Percentiles rank a stretch among this genome's conserved stretches.
These are phyloP conservation scores for Drosophila ustulata DNA, from an alignment of 2,888 invertebrate species.

Conservation along the genomic window DNA sequence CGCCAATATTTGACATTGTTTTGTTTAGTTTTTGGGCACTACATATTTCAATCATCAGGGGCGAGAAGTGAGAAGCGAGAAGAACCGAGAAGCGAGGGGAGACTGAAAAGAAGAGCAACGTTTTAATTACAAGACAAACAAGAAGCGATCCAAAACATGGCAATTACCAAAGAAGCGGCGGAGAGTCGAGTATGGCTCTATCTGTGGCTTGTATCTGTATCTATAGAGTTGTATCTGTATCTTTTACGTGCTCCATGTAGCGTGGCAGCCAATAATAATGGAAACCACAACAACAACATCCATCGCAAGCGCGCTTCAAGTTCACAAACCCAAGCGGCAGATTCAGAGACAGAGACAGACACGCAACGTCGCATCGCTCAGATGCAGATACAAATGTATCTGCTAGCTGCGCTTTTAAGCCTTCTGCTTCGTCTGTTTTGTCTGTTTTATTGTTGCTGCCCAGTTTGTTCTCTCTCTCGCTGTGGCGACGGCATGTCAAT, in stretches of 20 bases:
- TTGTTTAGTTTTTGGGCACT: conserved; percentile 47
- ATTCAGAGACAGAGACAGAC: conserved; percentile 58
- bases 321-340: conserved; percentile 52
- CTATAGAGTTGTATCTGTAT: conserved; percentile 52
- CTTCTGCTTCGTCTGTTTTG: conserved; percentile 1
- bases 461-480: conserved; percentile 33
- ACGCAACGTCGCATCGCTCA: conserved; percentile 38
- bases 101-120: conserved; percentile 26
- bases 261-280: conserved; percentile 50
- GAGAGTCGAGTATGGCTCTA: conserved; percentile 11
- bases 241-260: conserved; percentile 71
- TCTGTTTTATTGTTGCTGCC: conserved; percentile 22
- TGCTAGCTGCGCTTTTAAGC: conserved; percentile 35
- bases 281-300: conserved; percentile 11
- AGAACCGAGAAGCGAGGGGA: background rate
- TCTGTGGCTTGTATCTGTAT: conserved; percentile 22
- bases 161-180: conserved; percentile 52
- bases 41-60: conserved; percentile 70
- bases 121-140: conserved; percentile 62
- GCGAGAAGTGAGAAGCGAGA: too few relatives aligned
- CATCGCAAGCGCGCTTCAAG: conserved; percentile 49
- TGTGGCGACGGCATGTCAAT: conserved; percentile 50
- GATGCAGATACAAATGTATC: conserved; percentile 64
- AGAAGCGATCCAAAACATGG: conserved; percentile 62
- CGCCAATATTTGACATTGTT: conserved; percentile 72